Percentiles rank a stretch among this genome's conserved stretches.
These are phyloP conservation scores for Conus ventricosus DNA, from an alignment of 1,140 invertebrate genomes.

Conservation along the genomic window DNA sequence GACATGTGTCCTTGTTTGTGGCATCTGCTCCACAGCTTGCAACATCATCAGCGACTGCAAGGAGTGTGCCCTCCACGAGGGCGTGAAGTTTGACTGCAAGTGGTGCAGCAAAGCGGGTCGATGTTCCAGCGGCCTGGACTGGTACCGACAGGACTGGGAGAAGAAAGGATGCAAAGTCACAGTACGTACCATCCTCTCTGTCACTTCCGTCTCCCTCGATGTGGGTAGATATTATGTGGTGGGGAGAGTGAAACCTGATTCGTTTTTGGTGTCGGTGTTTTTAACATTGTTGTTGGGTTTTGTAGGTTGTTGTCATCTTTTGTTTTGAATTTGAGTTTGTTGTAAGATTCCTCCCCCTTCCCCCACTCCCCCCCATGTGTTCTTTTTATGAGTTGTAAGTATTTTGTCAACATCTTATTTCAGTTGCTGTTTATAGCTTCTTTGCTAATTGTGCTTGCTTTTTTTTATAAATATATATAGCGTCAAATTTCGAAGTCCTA, in stretches of 20 bases:
- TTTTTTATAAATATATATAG: no score
- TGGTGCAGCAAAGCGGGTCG: conserved; percentile 90
- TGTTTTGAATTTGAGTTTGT: neutral
- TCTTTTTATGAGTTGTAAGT: no score
- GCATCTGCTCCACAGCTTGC: conserved; percentile 79
- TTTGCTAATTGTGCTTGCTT: no score
- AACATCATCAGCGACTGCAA: conserved; percentile 85
- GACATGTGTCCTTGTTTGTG: no score
- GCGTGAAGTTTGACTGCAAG: conserved; percentile 79
- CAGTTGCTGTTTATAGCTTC: no score
- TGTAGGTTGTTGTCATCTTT: neutral
- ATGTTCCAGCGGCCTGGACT: conserved; percentile 93
- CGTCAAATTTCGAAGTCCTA: no score
- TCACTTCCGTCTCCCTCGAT: no score
- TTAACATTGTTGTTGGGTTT: neutral
- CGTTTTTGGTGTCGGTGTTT: neutral
- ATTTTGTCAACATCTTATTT: no score
- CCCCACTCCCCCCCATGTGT: no score
- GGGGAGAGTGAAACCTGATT: no score
- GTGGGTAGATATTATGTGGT: no score
- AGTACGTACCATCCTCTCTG: conserved; percentile 33
- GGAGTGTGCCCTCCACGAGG: conserved; percentile 72
- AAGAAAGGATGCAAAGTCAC: conserved; percentile 80
- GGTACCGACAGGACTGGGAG: conserved; percentile 92
- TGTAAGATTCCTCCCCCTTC: no score